A percentile compares a stretch with the other conserved stretches of the same genome.
phyloP scores from a whole-genome alignment of 2,888 invertebrate species.

The Drymonia ruficornis region DNA sequence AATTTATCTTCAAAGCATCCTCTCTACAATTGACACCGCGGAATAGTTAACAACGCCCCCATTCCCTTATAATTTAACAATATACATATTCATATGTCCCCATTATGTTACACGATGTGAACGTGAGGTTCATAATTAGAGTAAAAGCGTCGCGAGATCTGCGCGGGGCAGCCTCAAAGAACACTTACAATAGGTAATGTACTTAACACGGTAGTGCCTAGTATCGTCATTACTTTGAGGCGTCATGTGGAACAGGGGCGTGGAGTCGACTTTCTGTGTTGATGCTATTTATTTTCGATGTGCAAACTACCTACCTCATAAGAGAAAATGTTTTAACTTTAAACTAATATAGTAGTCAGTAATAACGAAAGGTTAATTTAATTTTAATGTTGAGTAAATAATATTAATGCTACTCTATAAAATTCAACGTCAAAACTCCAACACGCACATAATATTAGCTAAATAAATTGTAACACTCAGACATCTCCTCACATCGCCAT shows the following conservation, averaged over 20 bases:
- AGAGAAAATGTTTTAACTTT: too few relatives aligned
- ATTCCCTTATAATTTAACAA: constrained; percentile 1
- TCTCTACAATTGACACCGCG: neutral
- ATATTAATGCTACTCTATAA: too few relatives aligned
- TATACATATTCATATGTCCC: constrained; percentile 33
- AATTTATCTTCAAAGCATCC: neutral
- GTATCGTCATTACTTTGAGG: constrained; percentile 77
- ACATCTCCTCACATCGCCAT: too few relatives aligned
- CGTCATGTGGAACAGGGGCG: constrained; percentile 49
- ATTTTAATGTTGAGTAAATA: too few relatives aligned
- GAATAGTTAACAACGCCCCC: neutral
- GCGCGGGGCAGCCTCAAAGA: constrained; percentile 70
- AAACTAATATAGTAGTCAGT: too few relatives aligned
- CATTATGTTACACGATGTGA: constrained; percentile 19
- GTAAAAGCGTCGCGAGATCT: constrained; percentile 72
- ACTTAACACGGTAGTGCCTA: constrained; percentile 75
- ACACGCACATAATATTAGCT: too few relatives aligned
- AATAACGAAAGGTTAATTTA: too few relatives aligned
- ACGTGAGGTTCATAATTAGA: constrained; percentile 72
- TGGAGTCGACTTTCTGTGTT: constrained; percentile 43
- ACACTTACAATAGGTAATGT: constrained; percentile 83
- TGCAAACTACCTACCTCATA: neutral
- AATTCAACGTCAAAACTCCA: too few relatives aligned
- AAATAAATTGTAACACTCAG: too few relatives aligned
- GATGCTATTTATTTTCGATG: constrained; percentile 10